phyloP scores from a whole-genome alignment of 2,113 vertebrate genomes.

The Hydrochoerus hydrochaeris region DNA sequence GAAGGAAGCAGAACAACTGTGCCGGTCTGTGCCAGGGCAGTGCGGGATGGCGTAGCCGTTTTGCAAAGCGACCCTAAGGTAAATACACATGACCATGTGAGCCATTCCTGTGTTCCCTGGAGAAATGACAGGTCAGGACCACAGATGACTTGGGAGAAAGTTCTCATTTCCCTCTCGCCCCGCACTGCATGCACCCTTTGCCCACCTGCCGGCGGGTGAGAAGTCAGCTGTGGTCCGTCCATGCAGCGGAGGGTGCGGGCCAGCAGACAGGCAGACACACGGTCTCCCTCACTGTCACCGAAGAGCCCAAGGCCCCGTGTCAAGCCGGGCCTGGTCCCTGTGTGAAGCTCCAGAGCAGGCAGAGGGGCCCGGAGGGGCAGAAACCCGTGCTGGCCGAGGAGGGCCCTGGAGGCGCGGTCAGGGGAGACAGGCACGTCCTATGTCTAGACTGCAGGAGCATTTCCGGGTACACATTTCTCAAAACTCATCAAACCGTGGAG shows the following conservation, averaged over 20 bases:
- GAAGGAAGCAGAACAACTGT: neutral
- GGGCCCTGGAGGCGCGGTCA: neutral
- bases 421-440: accelerated
- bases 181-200: neutral
- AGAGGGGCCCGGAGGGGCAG: too few species aligned
- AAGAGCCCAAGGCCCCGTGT: neutral
- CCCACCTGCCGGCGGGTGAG: accelerated
- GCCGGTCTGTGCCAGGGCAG: too few species aligned
- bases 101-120: too few species aligned
- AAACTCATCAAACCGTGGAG: accelerated
- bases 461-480: neutral
- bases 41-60: accelerated
- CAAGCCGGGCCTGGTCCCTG: accelerated
- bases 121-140: neutral
- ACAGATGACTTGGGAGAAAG: accelerated
- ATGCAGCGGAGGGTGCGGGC: accelerated
- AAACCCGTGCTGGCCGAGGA: accelerated
- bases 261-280: neutral
- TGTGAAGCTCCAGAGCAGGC: too few species aligned
- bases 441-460: accelerated
- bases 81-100: accelerated
- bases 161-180: neutral
- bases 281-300: accelerated
- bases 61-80: too few species aligned
- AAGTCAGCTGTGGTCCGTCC: accelerated